Evolutionary conservation across 2,888 invertebrate genomes (phyloP).

Genomic region (Amblyjoppa proteus): DNA sequence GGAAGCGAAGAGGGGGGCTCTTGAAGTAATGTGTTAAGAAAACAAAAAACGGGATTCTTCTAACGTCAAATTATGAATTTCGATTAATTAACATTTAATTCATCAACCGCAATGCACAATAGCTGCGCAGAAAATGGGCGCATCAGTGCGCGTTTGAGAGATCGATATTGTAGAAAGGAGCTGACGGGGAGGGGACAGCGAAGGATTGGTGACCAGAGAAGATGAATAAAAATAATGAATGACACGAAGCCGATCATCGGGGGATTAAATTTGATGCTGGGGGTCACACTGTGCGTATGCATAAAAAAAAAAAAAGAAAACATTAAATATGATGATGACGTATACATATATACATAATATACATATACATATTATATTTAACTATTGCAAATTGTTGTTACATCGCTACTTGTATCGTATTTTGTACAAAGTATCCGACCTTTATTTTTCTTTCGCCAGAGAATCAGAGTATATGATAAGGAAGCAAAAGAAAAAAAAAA

Average conservation of each 20-base stretch:
- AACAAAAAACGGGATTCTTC: constrained; percentile 39
- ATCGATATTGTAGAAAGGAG: background rate
- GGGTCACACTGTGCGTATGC: constrained; percentile 50
- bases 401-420: constrained; percentile 84
- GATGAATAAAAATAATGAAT: constrained; percentile 9
- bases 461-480: constrained; percentile 73
- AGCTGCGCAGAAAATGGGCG: constrained; percentile 50
- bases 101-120: constrained; percentile 63
- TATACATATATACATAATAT: constrained; percentile 73
- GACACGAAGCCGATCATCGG: constrained; percentile 50
- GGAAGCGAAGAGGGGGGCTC: background rate
- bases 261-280: constrained; percentile 29
- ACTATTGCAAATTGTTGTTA: constrained; percentile 84
- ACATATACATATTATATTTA: constrained; percentile 82
- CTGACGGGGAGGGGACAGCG: background rate
- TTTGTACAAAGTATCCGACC: constrained; percentile 84
- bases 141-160: constrained; percentile 14
- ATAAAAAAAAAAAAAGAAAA: constrained; percentile 40
- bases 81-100: constrained; percentile 55
- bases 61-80: constrained; percentile 54
- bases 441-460: constrained; percentile 79
- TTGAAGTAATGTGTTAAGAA: constrained; percentile 5
- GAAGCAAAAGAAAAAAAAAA: constrained; percentile 44
- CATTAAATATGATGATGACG: constrained; percentile 59
- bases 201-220: background rate